Evolutionary conservation across 1,140 invertebrate species (phyloP).

Genomic region (Galleria mellonella): DNA sequence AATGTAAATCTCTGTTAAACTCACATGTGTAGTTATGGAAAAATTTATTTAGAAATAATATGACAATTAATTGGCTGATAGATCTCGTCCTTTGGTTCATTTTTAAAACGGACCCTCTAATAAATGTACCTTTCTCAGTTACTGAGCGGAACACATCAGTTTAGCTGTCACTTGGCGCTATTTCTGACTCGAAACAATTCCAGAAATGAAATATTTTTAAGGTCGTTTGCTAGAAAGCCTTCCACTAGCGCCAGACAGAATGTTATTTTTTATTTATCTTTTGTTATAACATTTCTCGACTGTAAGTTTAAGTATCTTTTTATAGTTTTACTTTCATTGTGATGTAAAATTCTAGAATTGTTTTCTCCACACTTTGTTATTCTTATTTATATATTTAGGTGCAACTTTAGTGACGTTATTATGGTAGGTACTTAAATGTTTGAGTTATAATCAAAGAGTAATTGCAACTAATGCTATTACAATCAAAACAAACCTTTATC

Average conservation of each 20-base stretch:
- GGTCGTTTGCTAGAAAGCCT: constrained; percentile 56
- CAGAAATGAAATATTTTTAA: constrained; percentile 66
- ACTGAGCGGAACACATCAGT: constrained; percentile 47
- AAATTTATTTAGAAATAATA: neutral
- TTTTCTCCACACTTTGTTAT: too few relatives aligned
- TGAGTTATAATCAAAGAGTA: too few relatives aligned
- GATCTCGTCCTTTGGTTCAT: constrained; percentile 10
- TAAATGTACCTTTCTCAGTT: constrained; percentile 42
- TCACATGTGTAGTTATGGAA: too few relatives aligned
- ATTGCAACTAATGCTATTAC: too few relatives aligned
- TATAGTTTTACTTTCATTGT: too few relatives aligned
- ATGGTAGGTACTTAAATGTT: too few relatives aligned
- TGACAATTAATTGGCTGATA: neutral
- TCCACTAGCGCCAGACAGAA: constrained; percentile 23
- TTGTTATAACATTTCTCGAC: neutral
- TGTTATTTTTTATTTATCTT: constrained; percentile 41
- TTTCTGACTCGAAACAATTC: constrained; percentile 58
- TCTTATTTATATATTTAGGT: too few relatives aligned
- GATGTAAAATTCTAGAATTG: too few relatives aligned
- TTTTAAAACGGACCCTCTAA: constrained; percentile 39
- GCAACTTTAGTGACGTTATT: too few relatives aligned
- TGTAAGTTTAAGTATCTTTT: neutral
- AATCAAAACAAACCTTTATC: too few relatives aligned
- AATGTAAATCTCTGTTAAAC: too few relatives aligned
- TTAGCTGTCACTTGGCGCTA: constrained; percentile 56